Conservation (phyloP, 2,113 vertebrate species). For the Psettodes erumei region DNA sequence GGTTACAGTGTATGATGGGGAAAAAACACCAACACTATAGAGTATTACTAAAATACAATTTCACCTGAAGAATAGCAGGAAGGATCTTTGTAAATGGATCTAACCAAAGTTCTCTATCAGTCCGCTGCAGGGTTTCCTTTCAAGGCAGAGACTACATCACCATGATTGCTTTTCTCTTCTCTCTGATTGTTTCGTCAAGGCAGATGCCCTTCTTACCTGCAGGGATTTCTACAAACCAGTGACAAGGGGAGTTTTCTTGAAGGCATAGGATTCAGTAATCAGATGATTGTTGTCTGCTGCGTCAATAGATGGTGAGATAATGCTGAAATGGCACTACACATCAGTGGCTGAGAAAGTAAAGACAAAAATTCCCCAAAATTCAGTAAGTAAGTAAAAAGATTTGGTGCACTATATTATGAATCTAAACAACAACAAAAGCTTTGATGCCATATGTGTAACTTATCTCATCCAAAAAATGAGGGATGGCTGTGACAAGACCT, state of each 20-base stretch:
- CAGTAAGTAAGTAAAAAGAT: neutral
- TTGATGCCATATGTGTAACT: neutral
- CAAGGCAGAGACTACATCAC: slow-evolving; percentile 24
- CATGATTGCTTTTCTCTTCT: slow-evolving; percentile 17
- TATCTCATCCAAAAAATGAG: neutral
- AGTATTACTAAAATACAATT: slow-evolving; percentile 3
- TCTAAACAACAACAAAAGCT: neutral
- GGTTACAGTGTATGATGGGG: too few relatives aligned
- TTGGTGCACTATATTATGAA: neutral
- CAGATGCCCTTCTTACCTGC: slow-evolving; percentile 1
- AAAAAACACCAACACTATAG: neutral
- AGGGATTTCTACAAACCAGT: slow-evolving; percentile 23
- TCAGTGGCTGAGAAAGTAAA: neutral
- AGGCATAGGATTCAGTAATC: neutral
- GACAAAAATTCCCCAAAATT: neutral
- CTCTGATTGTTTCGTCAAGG: slow-evolving; percentile 25
- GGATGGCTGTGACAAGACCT: neutral
- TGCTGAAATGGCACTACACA: neutral
- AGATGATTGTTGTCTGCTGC: neutral
- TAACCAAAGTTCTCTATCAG: neutral
- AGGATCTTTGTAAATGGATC: slow-evolving; percentile 20
- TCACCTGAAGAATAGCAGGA: neutral
- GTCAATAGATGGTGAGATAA: neutral
- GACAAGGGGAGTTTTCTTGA: neutral
- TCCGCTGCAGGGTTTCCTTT: slow-evolving; percentile 23